Evolutionary conservation across 2,113 vertebrate species (phyloP), one percentile per base, ranked within the genome.

Genomic region (Brienomyrus longianalis): DNA sequence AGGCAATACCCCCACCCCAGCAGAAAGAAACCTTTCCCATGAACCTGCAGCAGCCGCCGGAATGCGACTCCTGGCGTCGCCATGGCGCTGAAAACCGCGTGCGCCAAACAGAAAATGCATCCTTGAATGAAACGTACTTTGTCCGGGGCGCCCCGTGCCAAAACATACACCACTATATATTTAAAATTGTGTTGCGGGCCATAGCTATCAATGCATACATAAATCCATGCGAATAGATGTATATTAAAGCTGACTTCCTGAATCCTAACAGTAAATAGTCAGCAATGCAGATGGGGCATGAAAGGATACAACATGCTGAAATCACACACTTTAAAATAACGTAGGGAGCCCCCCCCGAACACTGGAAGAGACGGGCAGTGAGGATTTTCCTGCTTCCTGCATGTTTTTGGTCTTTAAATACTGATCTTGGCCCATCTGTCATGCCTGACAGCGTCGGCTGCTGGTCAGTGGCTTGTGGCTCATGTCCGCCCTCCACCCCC

Each of bases 141-240:
- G 10, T 62, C 54, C 23, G 3, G 9, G 7, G 19, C 0, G 87
- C 21, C 11, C 86, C 23, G 5, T 47, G 52, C 87, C 87, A 88
- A 66, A 35, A 66, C 59, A 88, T 39, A 88, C 87, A 88, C 8
- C 19, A 45, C 17, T 51, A 45, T 88, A 45, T 88, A 88, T 88
- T 88, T 54, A 62, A 88, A 88, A 88, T 87, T 56, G 45, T 47
- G 87, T 66, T 88, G 87, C n/a, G 87, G 87, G 19, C 87, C 35
- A 31, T 35, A 45, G 56, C 39, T 43, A 62, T 88, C 52, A 62
- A 13, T 47, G 56, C 56, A 47, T 45, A 45, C 86, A 88, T 88
- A 88, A 62, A 88, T 62, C 52, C 56, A 66, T 66, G 50, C 11
- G 47, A 35, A 88, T 88, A 66, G 59, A 88, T 43, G 21, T 13